phyloP scores from a whole-genome alignment of 2,888 invertebrate genomes.

The Melanostoma mellinum region DNA sequence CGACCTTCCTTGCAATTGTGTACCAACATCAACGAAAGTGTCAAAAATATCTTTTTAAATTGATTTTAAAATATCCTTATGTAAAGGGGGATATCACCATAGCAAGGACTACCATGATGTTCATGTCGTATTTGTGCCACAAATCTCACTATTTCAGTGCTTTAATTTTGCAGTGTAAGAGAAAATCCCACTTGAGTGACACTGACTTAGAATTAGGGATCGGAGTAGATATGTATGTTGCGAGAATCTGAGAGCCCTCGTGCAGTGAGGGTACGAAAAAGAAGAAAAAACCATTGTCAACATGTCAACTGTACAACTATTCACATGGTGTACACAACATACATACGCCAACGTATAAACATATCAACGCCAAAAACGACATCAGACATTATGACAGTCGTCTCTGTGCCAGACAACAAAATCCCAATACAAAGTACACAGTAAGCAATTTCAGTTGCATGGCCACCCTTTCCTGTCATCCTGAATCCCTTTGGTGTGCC shows the following conservation, averaged over 20 bases:
- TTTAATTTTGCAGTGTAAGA: constrained; percentile 61
- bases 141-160: constrained; percentile 63
- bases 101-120: constrained; percentile 18
- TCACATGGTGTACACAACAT: constrained; percentile 52
- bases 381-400: constrained; percentile 73
- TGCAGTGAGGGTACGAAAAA: constrained; percentile 15
- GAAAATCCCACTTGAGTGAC: constrained; percentile 66
- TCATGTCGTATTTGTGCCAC: constrained; percentile 43
- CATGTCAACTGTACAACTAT: constrained; percentile 67
- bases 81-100: constrained; percentile 29
- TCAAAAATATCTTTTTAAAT: constrained; percentile 48
- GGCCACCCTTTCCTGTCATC: constrained; percentile 64
- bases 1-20: too few species aligned
- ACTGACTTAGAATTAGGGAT: constrained; percentile 27
- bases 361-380: constrained; percentile 53
- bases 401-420: constrained; percentile 72
- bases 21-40: constrained; percentile 31
- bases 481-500: constrained; percentile 17
- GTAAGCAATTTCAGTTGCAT: constrained; percentile 73
- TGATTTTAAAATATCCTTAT: constrained; percentile 56
- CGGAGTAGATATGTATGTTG: background rate
- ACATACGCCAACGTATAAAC: constrained; percentile 30
- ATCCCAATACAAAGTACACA: constrained; percentile 72
- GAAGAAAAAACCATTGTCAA: constrained; percentile 50
- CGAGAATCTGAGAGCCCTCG: constrained; percentile 35